These are phyloP conservation scores for Ochropacha duplaris DNA, from an alignment of 2,888 invertebrate species.

Conservation along the genomic window DNA sequence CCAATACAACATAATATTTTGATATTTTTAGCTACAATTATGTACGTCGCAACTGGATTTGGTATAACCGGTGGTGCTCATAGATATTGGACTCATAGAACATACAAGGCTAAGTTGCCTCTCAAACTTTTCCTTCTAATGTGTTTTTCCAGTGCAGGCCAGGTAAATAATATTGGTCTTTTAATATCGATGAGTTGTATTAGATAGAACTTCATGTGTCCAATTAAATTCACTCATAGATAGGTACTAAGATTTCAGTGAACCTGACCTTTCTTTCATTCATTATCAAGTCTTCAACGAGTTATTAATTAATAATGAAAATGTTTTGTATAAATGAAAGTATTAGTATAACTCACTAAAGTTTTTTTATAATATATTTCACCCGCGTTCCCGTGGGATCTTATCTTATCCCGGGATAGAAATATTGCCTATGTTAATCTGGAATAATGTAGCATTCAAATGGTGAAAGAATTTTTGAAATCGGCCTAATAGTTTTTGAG, in stretches of 20 bases:
- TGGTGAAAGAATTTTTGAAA: too few relatives aligned
- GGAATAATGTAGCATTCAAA: too few relatives aligned
- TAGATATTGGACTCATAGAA: slow-evolving; percentile 86
- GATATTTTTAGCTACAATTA: slow-evolving; percentile 74
- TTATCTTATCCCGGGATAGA: too few relatives aligned
- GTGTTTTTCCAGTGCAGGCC: slow-evolving; percentile 85
- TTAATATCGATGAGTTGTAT: background rate
- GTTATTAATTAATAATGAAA: slow-evolving; percentile 9
- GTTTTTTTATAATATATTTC: too few relatives aligned
- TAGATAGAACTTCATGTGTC: too few relatives aligned
- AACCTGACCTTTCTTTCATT: background rate
- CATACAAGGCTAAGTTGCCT: slow-evolving; percentile 86
- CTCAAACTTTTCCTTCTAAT: slow-evolving; percentile 83
- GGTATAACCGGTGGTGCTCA: slow-evolving; percentile 89
- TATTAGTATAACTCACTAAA: too few relatives aligned
- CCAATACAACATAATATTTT: slow-evolving; percentile 17
- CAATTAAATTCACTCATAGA: too few relatives aligned
- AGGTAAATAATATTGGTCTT: slow-evolving; percentile 71
- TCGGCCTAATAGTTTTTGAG: too few relatives aligned
- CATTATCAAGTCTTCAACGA: background rate
- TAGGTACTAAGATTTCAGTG: too few relatives aligned
- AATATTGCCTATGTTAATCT: too few relatives aligned
- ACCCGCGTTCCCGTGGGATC: too few relatives aligned
- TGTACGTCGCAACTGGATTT: slow-evolving; percentile 85
- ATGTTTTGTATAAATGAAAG: too few relatives aligned